These are phyloP conservation scores for Brachypteracias leptosomus DNA, from an alignment of 2,113 vertebrate species.

Conservation along the genomic window DNA sequence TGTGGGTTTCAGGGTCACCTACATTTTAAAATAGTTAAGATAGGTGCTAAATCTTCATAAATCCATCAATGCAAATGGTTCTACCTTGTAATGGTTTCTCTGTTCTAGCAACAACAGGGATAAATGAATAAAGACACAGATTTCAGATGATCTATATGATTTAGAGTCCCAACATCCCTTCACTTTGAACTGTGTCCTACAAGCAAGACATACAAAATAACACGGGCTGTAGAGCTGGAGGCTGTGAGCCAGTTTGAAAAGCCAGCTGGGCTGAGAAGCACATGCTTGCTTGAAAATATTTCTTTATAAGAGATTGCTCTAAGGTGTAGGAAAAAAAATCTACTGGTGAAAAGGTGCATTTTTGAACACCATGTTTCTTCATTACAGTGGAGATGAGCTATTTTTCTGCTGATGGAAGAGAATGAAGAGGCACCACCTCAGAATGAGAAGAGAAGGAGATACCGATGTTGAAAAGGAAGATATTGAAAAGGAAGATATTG, in stretches of 20 bases:
- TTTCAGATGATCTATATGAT: neutral
- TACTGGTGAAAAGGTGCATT: neutral
- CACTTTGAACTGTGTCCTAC: neutral
- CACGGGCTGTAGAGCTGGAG: neutral
- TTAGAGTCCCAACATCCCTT: neutral
- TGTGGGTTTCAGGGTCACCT: neutral
- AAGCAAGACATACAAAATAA: neutral
- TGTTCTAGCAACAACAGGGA: neutral
- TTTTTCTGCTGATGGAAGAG: neutral
- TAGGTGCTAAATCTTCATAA: neutral
- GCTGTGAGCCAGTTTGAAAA: neutral
- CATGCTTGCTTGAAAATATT: neutral
- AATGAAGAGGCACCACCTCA: neutral
- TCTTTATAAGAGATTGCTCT: neutral
- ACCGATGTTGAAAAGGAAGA: rapidly evolving
- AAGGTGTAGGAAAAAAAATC: neutral
- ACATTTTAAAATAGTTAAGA: neutral
- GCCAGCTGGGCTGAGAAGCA: neutral
- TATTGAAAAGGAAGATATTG: too few species aligned
- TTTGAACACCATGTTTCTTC: neutral
- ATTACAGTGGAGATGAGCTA: rapidly evolving
- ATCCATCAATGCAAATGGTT: neutral
- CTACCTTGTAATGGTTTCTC: neutral
- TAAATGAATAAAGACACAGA: neutral
- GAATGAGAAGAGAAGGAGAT: neutral